phyloP scores from a whole-genome alignment of 2,113 vertebrate species.

The Vicugna pacos region DNA sequence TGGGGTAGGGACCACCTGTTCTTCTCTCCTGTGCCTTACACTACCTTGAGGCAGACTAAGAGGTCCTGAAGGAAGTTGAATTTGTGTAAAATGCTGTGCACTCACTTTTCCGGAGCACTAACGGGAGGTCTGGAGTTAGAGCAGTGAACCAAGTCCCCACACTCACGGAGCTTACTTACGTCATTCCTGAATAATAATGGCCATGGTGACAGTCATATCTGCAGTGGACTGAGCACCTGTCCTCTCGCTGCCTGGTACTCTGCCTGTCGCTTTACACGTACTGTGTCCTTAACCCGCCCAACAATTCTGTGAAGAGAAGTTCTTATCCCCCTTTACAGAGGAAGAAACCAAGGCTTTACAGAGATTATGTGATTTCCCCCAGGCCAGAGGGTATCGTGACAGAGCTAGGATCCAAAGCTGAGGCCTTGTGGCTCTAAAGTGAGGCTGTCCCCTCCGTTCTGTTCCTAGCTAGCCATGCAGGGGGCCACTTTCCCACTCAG shows the following conservation, averaged over 20 bases:
- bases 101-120: not conserved
- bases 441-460: not conserved
- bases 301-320: not conserved
- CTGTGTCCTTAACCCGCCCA: not conserved
- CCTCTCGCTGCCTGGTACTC: not conserved
- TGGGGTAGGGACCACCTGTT: not conserved
- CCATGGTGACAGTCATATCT: not conserved
- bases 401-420: not conserved
- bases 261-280: not conserved
- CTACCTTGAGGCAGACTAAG: not conserved
- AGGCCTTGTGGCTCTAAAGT: not conserved
- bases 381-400: not conserved
- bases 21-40: not conserved
- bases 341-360: not conserved
- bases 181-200: not conserved
- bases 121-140: not conserved
- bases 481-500: not conserved
- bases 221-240: not conserved
- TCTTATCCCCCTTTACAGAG: not conserved
- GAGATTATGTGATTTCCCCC: not conserved
- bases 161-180: no score
- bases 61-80: not conserved
- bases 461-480: not conserved
- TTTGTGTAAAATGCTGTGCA: not conserved
- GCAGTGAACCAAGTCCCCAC: not conserved